A percentile compares a stretch with the other conserved stretches of the same genome.
Evolutionary conservation across 2,888 invertebrate genomes (phyloP).

Genomic region (Hofmannophila pseudospretella): DNA sequence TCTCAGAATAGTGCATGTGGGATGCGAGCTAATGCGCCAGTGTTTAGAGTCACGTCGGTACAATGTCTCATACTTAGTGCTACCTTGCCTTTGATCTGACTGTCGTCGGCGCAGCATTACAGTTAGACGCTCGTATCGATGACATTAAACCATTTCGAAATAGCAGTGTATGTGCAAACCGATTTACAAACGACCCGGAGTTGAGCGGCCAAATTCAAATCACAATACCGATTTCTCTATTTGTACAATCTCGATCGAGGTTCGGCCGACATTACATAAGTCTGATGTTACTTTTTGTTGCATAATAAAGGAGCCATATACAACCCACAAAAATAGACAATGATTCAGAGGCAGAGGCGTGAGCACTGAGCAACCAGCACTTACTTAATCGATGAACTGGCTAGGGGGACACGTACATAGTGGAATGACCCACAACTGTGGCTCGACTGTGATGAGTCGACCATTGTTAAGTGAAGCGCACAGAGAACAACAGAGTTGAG

Average conservation of each 20-base stretch:
- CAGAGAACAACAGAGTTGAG: slow-evolving; percentile 1
- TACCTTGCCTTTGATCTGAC: background rate
- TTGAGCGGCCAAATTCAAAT: slow-evolving; percentile 7
- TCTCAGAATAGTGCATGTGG: background rate
- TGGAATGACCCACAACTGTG: slow-evolving; percentile 14
- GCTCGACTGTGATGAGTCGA: slow-evolving; percentile 13
- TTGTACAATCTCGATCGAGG: slow-evolving; percentile 3
- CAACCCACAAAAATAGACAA: background rate
- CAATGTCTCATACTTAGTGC: background rate
- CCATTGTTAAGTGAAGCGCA: slow-evolving; percentile 10
- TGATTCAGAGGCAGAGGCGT: too few relatives aligned
- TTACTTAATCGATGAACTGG: slow-evolving; percentile 1
- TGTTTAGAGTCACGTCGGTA: background rate
- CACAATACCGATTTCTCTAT: slow-evolving; percentile 6
- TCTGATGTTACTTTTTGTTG: too few relatives aligned
- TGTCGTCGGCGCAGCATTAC: background rate
- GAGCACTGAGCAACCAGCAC: too few relatives aligned
- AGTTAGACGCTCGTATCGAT: background rate
- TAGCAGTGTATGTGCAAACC: slow-evolving; percentile 2
- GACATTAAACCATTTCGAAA: background rate
- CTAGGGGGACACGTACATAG: slow-evolving; percentile 3
- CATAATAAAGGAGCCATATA: background rate
- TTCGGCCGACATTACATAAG: background rate
- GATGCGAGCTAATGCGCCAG: background rate
- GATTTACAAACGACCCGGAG: slow-evolving; percentile 1